These are phyloP conservation scores for Papilio aristodemus DNA, from an alignment of 1,140 invertebrate species.

Conservation along the genomic window DNA sequence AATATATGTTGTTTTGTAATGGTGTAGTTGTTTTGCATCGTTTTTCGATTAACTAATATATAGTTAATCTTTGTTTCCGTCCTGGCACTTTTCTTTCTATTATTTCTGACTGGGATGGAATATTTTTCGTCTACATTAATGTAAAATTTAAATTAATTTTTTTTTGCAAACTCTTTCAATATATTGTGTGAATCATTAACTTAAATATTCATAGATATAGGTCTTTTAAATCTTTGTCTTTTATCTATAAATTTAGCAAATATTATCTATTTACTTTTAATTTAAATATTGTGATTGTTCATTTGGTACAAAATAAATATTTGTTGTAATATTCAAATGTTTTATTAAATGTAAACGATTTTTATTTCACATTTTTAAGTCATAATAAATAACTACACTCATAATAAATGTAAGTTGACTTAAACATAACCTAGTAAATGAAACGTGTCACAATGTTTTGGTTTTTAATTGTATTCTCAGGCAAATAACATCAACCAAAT, in stretches of 20 bases:
- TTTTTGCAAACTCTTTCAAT: neutral
- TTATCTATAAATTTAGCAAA: constrained; percentile 39
- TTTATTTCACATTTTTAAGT: neutral
- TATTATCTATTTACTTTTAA: constrained; percentile 36
- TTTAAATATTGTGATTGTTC: constrained; percentile 53
- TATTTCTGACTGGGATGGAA: constrained; percentile 16
- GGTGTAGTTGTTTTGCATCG: neutral
- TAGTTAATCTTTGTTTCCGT: constrained; percentile 41
- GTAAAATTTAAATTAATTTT: neutral
- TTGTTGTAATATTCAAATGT: constrained; percentile 48
- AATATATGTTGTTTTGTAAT: neutral
- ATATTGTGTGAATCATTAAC: constrained; percentile 27
- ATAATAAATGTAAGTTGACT: too few relatives aligned
- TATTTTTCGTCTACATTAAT: neutral
- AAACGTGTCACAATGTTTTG: too few relatives aligned
- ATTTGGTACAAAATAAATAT: constrained; percentile 69
- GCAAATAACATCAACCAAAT: neutral
- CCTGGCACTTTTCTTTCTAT: constrained; percentile 32
- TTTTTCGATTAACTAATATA: constrained; percentile 25
- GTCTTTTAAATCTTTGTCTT: constrained; percentile 56
- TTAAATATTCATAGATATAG: constrained; percentile 42
- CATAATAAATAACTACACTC: too few relatives aligned
- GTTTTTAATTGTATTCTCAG: neutral
- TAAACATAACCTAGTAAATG: too few relatives aligned
- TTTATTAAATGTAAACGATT: constrained; percentile 37